These are phyloP conservation scores for Octodonta nipae DNA, from an alignment of 2,888 invertebrate genomes.

Conservation along the genomic window DNA sequence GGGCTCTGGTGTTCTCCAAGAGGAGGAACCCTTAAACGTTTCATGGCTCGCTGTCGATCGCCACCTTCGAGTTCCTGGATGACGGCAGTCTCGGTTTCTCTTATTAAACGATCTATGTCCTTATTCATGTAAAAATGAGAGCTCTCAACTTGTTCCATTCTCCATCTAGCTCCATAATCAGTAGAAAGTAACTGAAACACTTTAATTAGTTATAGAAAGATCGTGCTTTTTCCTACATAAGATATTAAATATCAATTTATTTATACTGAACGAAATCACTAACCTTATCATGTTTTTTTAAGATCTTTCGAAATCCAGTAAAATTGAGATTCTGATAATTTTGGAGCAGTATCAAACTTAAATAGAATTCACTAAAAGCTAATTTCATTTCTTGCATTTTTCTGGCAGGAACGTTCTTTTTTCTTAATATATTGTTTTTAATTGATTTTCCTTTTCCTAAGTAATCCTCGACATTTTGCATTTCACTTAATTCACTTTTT, in stretches of 20 bases:
- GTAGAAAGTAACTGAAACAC: conserved; percentile 58
- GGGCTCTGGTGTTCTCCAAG: conserved; percentile 92
- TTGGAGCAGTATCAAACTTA: conserved; percentile 88
- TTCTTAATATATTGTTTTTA: conserved; percentile 30
- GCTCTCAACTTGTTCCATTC: conserved; percentile 80
- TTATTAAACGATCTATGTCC: conserved; percentile 89
- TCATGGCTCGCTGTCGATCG: conserved; percentile 94
- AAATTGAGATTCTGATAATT: conserved; percentile 98
- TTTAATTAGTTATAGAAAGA: background rate
- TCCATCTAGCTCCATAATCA: conserved; percentile 81
- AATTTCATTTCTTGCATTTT: conserved; percentile 88
- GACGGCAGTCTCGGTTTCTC: conserved; percentile 81
- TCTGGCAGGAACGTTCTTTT: conserved; percentile 45
- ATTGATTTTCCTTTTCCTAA: conserved; percentile 27
- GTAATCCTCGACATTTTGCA: conserved; percentile 30
- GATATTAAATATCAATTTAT: no score
- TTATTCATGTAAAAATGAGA: conserved; percentile 93
- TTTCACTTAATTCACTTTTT: conserved; percentile 64
- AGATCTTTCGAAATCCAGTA: conserved; percentile 95
- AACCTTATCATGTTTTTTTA: conserved; percentile 99
- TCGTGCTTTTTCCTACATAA: no score
- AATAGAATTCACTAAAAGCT: conserved; percentile 96
- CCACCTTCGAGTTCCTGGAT: conserved; percentile 82
- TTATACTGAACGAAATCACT: no score
- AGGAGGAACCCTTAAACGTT: conserved; percentile 90